Evolutionary conservation across 2,113 vertebrate species (phyloP).

Genomic region (Drymodes brunneopygia): DNA sequence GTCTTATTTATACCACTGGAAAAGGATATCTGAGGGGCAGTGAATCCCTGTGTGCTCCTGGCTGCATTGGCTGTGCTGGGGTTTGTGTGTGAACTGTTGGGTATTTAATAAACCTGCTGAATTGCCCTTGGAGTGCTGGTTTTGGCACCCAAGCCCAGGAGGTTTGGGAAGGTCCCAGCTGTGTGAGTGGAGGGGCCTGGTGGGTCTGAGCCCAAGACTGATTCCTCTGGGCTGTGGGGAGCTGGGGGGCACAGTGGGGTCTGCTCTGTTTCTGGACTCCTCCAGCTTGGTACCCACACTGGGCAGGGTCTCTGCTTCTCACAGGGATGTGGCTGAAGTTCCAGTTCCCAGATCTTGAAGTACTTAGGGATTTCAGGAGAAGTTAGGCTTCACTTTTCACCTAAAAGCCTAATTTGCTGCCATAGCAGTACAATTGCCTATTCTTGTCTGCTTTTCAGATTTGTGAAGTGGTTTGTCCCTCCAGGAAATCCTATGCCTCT

Average conservation of each 20-base stretch:
- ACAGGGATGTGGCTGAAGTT: not conserved
- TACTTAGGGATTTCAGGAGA: not conserved
- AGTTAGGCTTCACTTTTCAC: not conserved
- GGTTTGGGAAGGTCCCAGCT: not conserved
- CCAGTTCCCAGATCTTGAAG: not conserved
- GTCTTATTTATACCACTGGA: not conserved
- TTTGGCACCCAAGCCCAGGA: not conserved
- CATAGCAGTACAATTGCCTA: not conserved
- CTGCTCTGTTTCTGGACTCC: not conserved
- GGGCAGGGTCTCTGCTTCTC: not conserved
- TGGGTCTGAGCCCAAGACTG: accelerated
- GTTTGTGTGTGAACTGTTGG: not conserved
- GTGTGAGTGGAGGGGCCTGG: too few relatives aligned
- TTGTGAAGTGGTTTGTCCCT: not conserved
- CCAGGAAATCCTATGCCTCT: not conserved
- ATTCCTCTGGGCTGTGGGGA: too few relatives aligned
- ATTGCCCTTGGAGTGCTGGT: not conserved
- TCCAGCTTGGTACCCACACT: accelerated
- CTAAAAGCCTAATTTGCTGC: not conserved
- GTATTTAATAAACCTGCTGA: not conserved
- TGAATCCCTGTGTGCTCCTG: accelerated
- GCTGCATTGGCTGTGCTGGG: accelerated
- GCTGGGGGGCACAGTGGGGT: accelerated
- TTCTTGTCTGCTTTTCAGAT: not conserved
- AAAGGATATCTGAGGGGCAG: not conserved